Conservation (phyloP, 2,888 invertebrate genomes). For the Dryadula phaetusa region DNA sequence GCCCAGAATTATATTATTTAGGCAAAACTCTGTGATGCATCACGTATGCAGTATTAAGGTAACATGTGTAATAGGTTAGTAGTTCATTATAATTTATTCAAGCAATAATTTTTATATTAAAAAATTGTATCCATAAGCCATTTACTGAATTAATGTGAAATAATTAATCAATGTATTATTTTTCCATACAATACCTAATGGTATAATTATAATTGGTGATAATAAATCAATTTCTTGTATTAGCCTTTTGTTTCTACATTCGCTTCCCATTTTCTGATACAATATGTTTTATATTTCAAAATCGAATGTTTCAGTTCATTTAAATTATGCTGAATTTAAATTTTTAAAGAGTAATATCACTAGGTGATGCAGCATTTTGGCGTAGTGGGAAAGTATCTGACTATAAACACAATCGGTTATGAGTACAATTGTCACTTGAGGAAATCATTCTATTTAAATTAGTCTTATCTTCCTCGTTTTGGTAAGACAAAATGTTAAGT, state of each 20-base stretch:
- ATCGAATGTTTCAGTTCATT: background rate
- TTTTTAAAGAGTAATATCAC: no score
- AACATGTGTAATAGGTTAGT: slow-evolving; percentile 20
- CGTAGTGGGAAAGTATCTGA: no score
- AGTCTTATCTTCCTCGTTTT: no score
- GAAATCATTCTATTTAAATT: no score
- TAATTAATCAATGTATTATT: slow-evolving; percentile 19
- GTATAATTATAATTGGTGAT: slow-evolving; percentile 28
- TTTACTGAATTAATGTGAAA: slow-evolving; percentile 14
- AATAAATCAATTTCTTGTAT: slow-evolving; percentile 32
- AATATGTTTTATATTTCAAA: background rate
- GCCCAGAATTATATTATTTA: slow-evolving; percentile 42
- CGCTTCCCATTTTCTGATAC: background rate
- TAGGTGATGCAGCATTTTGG: no score
- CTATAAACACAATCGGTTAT: no score
- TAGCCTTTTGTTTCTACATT: background rate
- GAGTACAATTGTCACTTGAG: no score
- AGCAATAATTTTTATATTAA: slow-evolving; percentile 27
- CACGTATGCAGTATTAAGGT: slow-evolving; percentile 40
- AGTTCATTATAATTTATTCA: slow-evolving; percentile 15
- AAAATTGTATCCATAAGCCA: slow-evolving; percentile 5
- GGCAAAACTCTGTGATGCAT: slow-evolving; percentile 59
- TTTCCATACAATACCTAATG: slow-evolving; percentile 12
- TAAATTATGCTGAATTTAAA: background rate
- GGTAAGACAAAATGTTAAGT: no score